Percentiles rank a stretch among this genome's conserved stretches.
Conservation (phyloP, 1,140 invertebrate genomes). For the Phthorimaea operculella region DNA sequence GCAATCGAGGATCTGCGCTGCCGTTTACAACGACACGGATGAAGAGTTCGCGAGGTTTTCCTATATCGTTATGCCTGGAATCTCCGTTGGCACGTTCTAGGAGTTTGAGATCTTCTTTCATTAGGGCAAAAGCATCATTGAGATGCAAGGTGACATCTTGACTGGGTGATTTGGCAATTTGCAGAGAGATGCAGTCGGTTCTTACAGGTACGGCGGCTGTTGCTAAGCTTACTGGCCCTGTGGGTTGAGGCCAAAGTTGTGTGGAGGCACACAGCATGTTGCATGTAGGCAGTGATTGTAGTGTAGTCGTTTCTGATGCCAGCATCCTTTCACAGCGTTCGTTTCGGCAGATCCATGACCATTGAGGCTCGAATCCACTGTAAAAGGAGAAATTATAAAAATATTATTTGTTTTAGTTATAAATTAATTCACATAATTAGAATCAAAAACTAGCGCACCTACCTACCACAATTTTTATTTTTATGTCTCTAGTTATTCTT, state of each 20-base stretch:
- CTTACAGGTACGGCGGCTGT: conserved; percentile 50
- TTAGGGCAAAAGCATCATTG: conserved; percentile 45
- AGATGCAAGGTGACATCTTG: conserved; percentile 37
- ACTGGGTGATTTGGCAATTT: conserved; percentile 41
- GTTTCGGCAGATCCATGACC: conserved; percentile 67
- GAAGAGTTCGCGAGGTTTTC: conserved; percentile 41
- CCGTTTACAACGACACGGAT: conserved; percentile 68
- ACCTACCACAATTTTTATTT: too few species aligned
- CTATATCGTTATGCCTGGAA: conserved; percentile 53
- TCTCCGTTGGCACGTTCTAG: conserved; percentile 48
- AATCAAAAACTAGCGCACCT: background rate
- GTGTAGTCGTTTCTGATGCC: conserved; percentile 35
- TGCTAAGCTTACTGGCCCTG: conserved; percentile 65
- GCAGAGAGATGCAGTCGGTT: conserved; percentile 30
- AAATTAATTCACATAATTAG: background rate
- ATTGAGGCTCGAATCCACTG: conserved; percentile 47
- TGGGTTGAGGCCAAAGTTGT: conserved; percentile 70
- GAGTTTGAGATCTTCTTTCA: conserved; percentile 35
- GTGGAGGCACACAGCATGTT: conserved; percentile 70
- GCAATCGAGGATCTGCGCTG: conserved; percentile 66
- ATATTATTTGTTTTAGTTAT: conserved; percentile 3
- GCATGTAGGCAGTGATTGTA: conserved; percentile 66
- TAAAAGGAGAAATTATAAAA: conserved; percentile 25
- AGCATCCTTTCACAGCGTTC: conserved; percentile 62
- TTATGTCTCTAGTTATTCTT: too few species aligned